Conservation (phyloP, 53 echinoderm and acorn worm genomes). For the Zoroaster sp. region DNA sequence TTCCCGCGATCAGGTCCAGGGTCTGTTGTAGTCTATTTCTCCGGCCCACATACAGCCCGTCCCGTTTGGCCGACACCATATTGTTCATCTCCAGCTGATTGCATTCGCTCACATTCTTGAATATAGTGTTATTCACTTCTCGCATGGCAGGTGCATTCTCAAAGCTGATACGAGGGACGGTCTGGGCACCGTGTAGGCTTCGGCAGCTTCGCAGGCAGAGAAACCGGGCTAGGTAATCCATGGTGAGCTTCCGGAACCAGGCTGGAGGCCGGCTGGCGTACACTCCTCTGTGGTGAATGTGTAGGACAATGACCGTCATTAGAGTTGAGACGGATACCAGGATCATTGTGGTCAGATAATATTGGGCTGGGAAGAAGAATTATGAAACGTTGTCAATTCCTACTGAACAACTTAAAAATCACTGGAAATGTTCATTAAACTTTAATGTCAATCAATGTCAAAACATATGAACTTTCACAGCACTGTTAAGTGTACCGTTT, state of each 20-base stretch:
- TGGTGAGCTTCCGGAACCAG: slow-evolving; percentile 65
- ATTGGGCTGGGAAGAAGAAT: slow-evolving; percentile 66
- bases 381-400: not conserved
- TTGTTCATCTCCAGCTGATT: slow-evolving; percentile 59
- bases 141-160: slow-evolving; percentile 62
- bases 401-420: no score
- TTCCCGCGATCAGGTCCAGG: slow-evolving; percentile 62
- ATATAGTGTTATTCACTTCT: slow-evolving; percentile 48
- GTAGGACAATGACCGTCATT: slow-evolving; percentile 76
- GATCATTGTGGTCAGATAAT: slow-evolving; percentile 84
- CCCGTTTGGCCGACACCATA: slow-evolving; percentile 32
- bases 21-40: slow-evolving; percentile 56
- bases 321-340: slow-evolving; percentile 80
- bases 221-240: slow-evolving; percentile 77
- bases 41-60: slow-evolving; percentile 41
- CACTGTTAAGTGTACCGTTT: no score
- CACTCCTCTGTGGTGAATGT: slow-evolving; percentile 76
- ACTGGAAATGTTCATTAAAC: no score
- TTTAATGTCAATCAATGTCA: no score
- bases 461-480: no score
- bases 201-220: slow-evolving; percentile 74
- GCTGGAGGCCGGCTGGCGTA: slow-evolving; percentile 69
- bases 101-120: slow-evolving; percentile 41
- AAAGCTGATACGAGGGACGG: slow-evolving; percentile 77
- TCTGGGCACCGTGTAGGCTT: slow-evolving; percentile 48